Percentiles rank a stretch among this genome's conserved stretches.
phyloP scores from a whole-genome alignment of 2,113 vertebrate genomes.

The Galemys pyrenaicus region DNA sequence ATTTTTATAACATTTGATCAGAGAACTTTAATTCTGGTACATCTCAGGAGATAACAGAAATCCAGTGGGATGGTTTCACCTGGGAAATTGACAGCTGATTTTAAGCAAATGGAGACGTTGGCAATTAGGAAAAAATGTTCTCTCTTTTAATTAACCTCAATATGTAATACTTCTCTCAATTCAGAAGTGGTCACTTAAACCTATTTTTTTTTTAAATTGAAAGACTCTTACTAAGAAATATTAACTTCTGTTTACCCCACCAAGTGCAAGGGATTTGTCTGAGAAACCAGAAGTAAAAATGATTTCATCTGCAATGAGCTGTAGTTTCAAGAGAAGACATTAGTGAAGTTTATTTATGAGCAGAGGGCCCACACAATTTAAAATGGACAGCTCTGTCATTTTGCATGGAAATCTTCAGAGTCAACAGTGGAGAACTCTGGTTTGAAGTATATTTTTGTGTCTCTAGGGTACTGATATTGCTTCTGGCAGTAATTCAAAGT shows the following conservation, averaged over 20 bases:
- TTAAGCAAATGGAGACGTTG: constrained; percentile 44
- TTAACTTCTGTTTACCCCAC: constrained; percentile 46
- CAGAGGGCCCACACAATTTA: neutral
- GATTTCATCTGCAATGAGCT: constrained; percentile 52
- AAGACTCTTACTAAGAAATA: constrained; percentile 53
- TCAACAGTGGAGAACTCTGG: neutral
- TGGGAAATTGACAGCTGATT: neutral
- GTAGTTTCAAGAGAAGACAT: constrained; percentile 38
- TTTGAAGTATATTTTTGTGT: constrained; percentile 60
- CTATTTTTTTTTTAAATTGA: neutral
- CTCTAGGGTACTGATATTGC: constrained; percentile 76
- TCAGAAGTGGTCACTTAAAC: neutral
- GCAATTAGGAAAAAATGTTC: neutral
- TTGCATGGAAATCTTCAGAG: constrained; percentile 44
- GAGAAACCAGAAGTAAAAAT: constrained; percentile 66
- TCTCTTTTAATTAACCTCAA: neutral
- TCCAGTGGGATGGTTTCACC: neutral
- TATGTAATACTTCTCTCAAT: neutral
- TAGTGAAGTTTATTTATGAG: constrained; percentile 36
- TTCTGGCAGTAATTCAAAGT: constrained; percentile 69
- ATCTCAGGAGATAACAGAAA: neutral
- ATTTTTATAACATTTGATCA: neutral
- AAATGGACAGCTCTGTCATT: constrained; percentile 16
- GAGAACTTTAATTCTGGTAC: neutral
- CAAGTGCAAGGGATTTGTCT: constrained; percentile 55